Conservation (phyloP, 2,113 vertebrate species). For the Microcebus ravelobensis region DNA sequence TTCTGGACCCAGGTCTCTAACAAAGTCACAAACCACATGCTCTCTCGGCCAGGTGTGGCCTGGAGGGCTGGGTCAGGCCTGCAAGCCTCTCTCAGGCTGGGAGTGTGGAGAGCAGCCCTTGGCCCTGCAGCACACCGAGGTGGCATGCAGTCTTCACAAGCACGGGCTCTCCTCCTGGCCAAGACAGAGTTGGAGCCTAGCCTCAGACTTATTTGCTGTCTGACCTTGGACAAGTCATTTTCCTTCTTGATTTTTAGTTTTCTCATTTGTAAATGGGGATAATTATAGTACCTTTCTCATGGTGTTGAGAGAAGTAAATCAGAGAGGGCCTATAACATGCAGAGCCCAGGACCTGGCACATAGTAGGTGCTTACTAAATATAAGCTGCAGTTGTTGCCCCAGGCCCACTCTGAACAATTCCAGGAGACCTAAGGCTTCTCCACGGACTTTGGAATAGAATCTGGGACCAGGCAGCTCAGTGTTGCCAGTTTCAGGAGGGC, state of each 20-base stretch:
- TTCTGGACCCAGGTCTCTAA: neutral
- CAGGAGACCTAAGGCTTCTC: neutral
- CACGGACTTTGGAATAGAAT: neutral
- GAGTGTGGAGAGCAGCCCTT: neutral
- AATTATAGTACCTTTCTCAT: neutral
- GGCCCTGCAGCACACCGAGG: neutral
- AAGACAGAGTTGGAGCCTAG: neutral
- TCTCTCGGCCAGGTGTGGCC: neutral
- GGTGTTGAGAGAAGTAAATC: neutral
- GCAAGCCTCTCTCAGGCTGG: neutral
- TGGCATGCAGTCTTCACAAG: neutral
- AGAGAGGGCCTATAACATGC: neutral
- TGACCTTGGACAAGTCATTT: neutral
- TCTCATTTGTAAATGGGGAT: neutral
- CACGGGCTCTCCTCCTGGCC: neutral
- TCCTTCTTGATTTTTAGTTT: neutral
- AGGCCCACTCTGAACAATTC: neutral
- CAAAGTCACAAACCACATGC: rapidly evolving
- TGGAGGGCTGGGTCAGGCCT: neutral
- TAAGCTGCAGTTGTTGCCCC: neutral
- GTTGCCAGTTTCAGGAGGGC: neutral
- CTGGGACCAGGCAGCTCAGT: neutral
- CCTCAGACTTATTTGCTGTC: neutral
- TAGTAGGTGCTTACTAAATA: neutral
- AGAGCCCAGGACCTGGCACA: neutral